phyloP scores from a whole-genome alignment of 2,113 vertebrate species.

The Protomyctophum bolini region DNA sequence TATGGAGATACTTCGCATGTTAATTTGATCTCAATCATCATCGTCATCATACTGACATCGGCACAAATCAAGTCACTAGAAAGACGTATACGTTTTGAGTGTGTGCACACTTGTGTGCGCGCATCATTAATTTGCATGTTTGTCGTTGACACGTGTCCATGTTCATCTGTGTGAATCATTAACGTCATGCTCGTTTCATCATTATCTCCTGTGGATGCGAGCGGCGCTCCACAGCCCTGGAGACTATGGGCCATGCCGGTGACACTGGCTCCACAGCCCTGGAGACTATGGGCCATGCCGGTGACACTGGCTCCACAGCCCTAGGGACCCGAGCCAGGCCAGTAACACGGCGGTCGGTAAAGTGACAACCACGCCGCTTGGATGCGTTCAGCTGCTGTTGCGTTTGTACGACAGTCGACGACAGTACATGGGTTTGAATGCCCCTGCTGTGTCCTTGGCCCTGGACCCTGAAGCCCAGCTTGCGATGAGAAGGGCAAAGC shows the following conservation, averaged over 20 bases:
- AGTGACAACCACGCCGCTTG: conserved; percentile 22
- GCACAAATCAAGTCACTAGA: neutral
- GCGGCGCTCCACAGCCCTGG: neutral
- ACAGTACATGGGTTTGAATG: neutral
- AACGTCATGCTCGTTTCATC: conserved; percentile 39
- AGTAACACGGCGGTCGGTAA: conserved; percentile 29
- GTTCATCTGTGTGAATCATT: conserved; percentile 36
- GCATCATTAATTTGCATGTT: conserved; percentile 24
- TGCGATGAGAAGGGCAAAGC: conserved; percentile 19
- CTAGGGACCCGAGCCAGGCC: conserved; percentile 4
- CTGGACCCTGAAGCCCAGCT: conserved; percentile 5
- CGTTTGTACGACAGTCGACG: conserved; percentile 17
- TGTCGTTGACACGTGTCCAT: conserved; percentile 32
- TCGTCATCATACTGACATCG: neutral
- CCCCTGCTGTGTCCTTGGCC: conserved; percentile 5
- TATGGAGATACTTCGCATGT: neutral
- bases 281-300: neutral
- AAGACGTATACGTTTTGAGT: neutral
- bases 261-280: neutral
- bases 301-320: neutral
- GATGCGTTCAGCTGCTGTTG: conserved; percentile 46
- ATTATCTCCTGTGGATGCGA: conserved; percentile 28
- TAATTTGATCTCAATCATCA: neutral
- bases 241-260: neutral
- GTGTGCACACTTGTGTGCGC: neutral